Base-by-base conservation (phyloP, 2,888 invertebrate genomes). In the Caenorhabditis japonica region DNA sequence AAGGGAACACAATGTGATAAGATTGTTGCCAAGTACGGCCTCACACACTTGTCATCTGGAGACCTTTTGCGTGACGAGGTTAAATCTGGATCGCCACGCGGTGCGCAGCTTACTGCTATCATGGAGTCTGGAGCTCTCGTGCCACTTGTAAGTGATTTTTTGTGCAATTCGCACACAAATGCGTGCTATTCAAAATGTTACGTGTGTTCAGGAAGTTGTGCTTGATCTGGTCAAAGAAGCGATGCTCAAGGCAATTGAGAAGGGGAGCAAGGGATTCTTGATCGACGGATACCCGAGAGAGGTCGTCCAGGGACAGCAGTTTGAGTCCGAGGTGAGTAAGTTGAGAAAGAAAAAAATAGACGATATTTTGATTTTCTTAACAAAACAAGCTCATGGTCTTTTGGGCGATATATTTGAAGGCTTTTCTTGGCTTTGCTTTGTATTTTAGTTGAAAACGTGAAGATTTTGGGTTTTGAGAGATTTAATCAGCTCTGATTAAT, bases 221-320 rank as follows among this genome's bases (percentile, higher is more conserved):
- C 90, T 93, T 88, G 91, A 91, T 75, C 89, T 95, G 43, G 90
- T 97, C 51, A 92, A 93, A 68, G 91, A 90, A 83, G 94, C 93
- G n/a, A 94, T 97, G 89, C 60, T 88, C 53, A 83, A 86, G 36
- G 84, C 88, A 0, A 91, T 91, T n/a, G 89, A 90, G 0, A 89
- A 89, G 38, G 91, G 91, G 7, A 91, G 91, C 21, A 93, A 92
- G 80, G 95, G 96, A 3, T 92, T 96, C 68, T 91, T 97, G 64
- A 91, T 99, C 60, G 97, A 97, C 85, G 97, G 97, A 0, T 97
- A 93, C 88, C 97, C 97, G 0, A 90, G 97, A 61, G 94, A 95
- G 85, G 90, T 94, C 87, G 92, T 92, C 51, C 97, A 97, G 90
- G 93, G 94, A 80, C 79, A 85, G 4, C 91, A 92, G 85, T 97